Evolutionary conservation across 2,113 vertebrate species (phyloP).

Genomic region (Rhea pennata): DNA sequence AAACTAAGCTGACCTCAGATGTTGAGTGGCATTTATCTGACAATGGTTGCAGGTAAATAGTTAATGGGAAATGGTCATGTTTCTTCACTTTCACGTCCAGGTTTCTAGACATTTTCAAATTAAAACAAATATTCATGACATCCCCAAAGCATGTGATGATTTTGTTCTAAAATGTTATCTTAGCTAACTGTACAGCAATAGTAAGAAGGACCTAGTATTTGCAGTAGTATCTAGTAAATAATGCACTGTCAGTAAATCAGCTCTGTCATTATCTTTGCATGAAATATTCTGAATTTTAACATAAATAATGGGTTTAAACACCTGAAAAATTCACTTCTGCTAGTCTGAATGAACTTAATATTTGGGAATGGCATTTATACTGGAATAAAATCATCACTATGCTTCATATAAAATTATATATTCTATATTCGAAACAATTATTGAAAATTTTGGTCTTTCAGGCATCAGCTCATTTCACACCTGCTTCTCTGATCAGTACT

Average conservation of each 20-base stretch:
- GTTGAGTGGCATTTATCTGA: constrained; percentile 15
- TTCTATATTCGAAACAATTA: background rate
- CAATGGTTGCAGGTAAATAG: background rate
- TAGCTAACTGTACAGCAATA: background rate
- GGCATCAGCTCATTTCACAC: background rate
- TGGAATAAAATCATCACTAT: constrained; percentile 60
- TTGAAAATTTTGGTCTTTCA: no score
- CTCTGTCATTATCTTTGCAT: constrained; percentile 4
- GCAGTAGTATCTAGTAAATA: constrained; percentile 22
- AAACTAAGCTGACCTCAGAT: background rate
- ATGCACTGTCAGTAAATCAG: background rate
- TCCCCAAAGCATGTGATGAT: background rate
- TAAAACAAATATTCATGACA: background rate
- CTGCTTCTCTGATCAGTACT: background rate
- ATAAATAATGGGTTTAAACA: constrained; percentile 52
- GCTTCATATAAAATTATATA: background rate
- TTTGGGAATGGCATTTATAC: constrained; percentile 53
- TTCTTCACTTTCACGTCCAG: background rate
- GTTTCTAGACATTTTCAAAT: background rate
- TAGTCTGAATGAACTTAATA: constrained; percentile 46
- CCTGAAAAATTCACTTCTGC: background rate
- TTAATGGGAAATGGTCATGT: background rate
- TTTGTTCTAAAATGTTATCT: background rate
- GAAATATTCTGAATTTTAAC: background rate
- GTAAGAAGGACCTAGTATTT: background rate